Percentiles rank a stretch among this genome's conserved stretches.
Conservation (phyloP, 2,113 vertebrate species). For the Bubo bubo region DNA sequence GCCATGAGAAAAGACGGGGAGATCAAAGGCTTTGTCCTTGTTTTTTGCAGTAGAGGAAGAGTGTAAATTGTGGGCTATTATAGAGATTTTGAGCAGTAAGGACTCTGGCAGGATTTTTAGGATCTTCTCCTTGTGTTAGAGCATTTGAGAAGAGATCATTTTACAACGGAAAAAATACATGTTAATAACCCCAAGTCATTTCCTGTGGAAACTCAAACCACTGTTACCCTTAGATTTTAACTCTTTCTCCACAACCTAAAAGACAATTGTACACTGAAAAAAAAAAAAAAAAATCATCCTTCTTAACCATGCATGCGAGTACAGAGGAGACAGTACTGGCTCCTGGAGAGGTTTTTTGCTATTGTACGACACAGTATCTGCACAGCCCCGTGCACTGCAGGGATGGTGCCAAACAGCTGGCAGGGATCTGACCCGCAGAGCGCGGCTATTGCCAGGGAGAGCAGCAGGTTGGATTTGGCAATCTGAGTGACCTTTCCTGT, state of each 20-base stretch:
- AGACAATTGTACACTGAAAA: not conserved
- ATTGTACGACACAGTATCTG: not conserved
- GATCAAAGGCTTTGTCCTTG: not conserved
- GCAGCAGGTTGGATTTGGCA: not conserved
- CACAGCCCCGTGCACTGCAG: not conserved
- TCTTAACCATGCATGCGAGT: not conserved
- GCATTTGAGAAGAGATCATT: not conserved
- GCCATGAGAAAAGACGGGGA: not conserved
- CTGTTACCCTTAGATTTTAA: not conserved
- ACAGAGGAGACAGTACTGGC: not conserved
- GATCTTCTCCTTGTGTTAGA: not conserved
- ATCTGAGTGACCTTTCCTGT: not conserved
- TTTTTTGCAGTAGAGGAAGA: not conserved
- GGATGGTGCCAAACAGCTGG: not conserved
- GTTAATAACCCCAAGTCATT: constrained; percentile 16
- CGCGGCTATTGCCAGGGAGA: not conserved
- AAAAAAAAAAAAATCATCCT: not conserved
- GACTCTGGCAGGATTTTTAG: not conserved
- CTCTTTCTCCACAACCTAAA: not conserved
- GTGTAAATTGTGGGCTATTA: not conserved
- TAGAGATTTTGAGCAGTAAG: not conserved
- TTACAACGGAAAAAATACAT: not conserved
- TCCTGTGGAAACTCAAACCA: constrained; percentile 7
- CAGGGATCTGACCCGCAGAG: not conserved
- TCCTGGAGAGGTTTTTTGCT: not conserved